phyloP scores from a whole-genome alignment of 2,797 vertebrate genomes.

The Eulemur coronatus region DNA sequence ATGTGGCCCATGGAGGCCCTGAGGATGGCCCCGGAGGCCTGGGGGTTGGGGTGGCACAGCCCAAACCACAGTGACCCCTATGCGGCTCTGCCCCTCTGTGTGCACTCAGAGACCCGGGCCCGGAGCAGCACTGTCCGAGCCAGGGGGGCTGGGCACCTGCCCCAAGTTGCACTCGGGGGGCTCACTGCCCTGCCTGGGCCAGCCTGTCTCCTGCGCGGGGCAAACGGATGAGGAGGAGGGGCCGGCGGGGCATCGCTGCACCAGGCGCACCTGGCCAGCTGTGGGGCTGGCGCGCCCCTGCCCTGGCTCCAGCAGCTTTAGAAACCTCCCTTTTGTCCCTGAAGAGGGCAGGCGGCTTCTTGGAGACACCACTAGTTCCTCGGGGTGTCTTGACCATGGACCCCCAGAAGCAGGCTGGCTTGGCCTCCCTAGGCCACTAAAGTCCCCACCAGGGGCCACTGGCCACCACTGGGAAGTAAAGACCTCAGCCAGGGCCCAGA shows the following conservation, averaged over 20 bases:
- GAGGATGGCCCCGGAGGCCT: neutral
- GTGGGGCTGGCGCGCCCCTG: neutral
- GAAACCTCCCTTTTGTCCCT: rapidly evolving
- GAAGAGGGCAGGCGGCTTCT: neutral
- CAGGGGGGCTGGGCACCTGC: neutral
- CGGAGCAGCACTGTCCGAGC: neutral
- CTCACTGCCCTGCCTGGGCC: neutral
- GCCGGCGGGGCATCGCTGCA: rapidly evolving
- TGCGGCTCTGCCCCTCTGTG: no score
- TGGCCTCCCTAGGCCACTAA: neutral
- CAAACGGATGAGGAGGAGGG: neutral
- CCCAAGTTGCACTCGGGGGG: rapidly evolving
- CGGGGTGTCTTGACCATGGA: neutral
- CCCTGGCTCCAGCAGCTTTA: neutral
- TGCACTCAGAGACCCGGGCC: neutral
- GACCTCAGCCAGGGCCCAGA: neutral
- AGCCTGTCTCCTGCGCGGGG: neutral
- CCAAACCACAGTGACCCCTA: no score
- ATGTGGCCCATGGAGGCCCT: neutral
- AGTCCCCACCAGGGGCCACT: neutral
- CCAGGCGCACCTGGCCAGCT: neutral
- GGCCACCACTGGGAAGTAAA: no score
- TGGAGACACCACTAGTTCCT: neutral
- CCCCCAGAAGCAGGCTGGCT: neutral
- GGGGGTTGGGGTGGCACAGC: neutral